Base-by-base conservation (phyloP, 2,797 vertebrate genomes). In the Sebastes cheni region DNA sequence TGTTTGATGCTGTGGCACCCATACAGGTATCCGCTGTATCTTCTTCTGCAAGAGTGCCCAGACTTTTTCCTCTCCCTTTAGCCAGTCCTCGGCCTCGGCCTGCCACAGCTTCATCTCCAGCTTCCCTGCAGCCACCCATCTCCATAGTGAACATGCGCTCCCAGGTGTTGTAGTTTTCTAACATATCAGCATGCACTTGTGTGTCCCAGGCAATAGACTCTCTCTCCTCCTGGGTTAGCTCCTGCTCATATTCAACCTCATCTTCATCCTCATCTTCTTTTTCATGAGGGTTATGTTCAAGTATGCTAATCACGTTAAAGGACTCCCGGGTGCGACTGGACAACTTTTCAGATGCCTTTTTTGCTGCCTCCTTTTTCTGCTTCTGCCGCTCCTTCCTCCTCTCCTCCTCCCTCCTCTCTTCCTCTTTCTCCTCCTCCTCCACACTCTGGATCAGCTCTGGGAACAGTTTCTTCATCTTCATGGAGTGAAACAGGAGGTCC, bases 111-210 rank as follows among this genome's bases (percentile, higher is more conserved):
- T 20, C 29, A 46, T 22, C 70, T 30, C 74, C 84, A 11, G 91
- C 56, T 36, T 79, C 56, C 83, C 89, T 94, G 89, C 96, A 96
- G 61, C 96, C 93, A 0, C 95, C 93, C 58, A 93, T 95, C 83
- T 97, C 98, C 96, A 97, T 99, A 84, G 95, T 98, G 90, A 99
- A 99, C 85, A 99, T 99, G 6, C 89, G 94, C 90, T 99, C 98
- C 96, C 97, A 99, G 65, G 90, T 72, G 3, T 77, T 95, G 90
- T 97, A 99, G 86, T 85, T 96, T 4, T 83, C 86, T 27, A 98
- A 81, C 13, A 82, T 10, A 4, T 77, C 52, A 20, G 74, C 78
- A 64, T 96, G 88, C 81, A 96, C 72, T 12, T 77, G 90, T 66
- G 95, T 93, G 71, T 87, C 91, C 71, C 93, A 95, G 32, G 96